Percentiles rank a stretch among this genome's conserved stretches.
Evolutionary conservation across 1,140 invertebrate species (phyloP).

Genomic region (Temnothorax longispinosus): DNA sequence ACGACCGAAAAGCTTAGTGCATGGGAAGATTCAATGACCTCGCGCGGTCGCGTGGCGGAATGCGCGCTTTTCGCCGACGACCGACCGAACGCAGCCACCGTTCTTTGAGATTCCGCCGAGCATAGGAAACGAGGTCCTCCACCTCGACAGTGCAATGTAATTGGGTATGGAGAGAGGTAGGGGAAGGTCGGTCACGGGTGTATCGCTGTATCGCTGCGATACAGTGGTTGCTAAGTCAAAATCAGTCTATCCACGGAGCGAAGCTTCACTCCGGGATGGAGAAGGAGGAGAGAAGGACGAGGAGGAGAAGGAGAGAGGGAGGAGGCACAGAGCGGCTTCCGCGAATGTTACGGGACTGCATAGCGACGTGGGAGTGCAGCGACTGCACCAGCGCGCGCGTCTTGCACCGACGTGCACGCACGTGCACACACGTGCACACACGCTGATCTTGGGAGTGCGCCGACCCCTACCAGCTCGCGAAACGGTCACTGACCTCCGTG

Average conservation of each 20-base stretch:
- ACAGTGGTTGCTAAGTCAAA: constrained; percentile 70
- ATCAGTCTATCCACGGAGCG: constrained; percentile 59
- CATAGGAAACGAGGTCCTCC: constrained; percentile 56
- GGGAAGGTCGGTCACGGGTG: constrained; percentile 68
- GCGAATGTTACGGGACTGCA: constrained; percentile 86
- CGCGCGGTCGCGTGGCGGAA: constrained; percentile 36
- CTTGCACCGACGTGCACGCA: constrained; percentile 70
- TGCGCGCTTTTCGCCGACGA: constrained; percentile 39
- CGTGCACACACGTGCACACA: constrained; percentile 73
- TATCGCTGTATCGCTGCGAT: neutral
- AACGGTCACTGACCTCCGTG: constrained; percentile 80
- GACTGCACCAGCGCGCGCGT: constrained; percentile 74
- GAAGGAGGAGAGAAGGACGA: constrained; percentile 32
- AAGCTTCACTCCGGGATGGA: constrained; percentile 38
- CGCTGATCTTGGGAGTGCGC: constrained; percentile 81
- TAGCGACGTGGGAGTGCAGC: constrained; percentile 85
- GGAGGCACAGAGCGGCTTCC: constrained; percentile 75
- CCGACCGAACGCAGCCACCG: neutral
- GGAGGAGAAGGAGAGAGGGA: constrained; percentile 59
- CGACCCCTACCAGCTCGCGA: constrained; percentile 80
- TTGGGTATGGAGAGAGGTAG: constrained; percentile 13
- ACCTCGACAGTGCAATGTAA: constrained; percentile 28
- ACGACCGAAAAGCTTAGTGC: constrained; percentile 36
- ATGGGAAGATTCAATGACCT: constrained; percentile 43
- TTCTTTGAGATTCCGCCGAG: constrained; percentile 48